Evolutionary conservation across 2,797 vertebrate genomes (phyloP).

Genomic region (Fratercula arctica): DNA sequence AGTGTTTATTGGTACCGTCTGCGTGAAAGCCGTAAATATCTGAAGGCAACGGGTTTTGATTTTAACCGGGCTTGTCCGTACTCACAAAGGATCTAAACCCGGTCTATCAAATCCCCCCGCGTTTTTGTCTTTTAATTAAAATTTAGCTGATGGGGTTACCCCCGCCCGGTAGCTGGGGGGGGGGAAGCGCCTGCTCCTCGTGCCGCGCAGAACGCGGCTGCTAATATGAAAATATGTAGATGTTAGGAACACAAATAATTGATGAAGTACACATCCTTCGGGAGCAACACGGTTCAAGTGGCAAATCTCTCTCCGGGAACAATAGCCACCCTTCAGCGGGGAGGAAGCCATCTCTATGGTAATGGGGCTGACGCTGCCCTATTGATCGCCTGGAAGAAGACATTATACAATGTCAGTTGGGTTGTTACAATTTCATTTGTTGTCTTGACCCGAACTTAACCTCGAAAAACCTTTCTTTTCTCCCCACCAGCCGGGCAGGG

Average conservation of each 20-base stretch:
- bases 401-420: constrained; percentile 84
- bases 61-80: neutral
- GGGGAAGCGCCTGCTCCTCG: neutral
- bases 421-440: constrained; percentile 87
- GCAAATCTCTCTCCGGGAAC: constrained; percentile 82
- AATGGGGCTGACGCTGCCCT: constrained; percentile 82
- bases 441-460: constrained; percentile 82
- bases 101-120: neutral
- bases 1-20: neutral
- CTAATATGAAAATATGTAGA: constrained; percentile 77
- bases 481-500: constrained; percentile 61
- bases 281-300: constrained; percentile 81
- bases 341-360: constrained; percentile 84
- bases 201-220: neutral
- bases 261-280: constrained; percentile 82
- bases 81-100: neutral
- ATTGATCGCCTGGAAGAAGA: constrained; percentile 85
- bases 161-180: neutral
- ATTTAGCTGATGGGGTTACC: neutral
- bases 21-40: neutral
- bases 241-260: constrained; percentile 81
- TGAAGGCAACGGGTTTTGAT: neutral
- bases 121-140: constrained; percentile 10
- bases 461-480: constrained; percentile 80
- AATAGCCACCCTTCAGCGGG: constrained; percentile 79